Evolutionary conservation across 2,797 vertebrate species (phyloP), one percentile per base, ranked within the genome.

Genomic region (Otolemur crassicaudatus): DNA sequence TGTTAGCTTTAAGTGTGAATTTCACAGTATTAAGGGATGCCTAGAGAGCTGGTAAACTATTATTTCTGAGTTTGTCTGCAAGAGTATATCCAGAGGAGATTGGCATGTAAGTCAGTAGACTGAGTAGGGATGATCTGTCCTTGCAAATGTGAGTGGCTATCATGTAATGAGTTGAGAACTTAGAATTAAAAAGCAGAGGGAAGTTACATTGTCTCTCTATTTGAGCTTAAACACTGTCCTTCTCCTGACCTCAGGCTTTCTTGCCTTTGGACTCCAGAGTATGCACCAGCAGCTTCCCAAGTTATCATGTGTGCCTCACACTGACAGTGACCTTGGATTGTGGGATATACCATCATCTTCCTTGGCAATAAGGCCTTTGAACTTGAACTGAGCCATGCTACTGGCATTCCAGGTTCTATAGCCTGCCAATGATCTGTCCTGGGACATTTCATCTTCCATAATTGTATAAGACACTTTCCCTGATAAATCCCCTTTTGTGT

Each of bases 201-300:
- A 82, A 76, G 10, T 29, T n/a, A 14, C 77, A 58, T 43, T 73
- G 10, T 65, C 9, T 81, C 7, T 65, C n/a, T 37, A 40, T 70
- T 10, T 2, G 12, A 77, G 14, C n/a, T 69, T 22, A 23, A 4
- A 77, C 11, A 63, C 7, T 34, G 12, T 67, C 56, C 13, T 79
- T 29, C 4, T 69, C 10, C 46, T 37, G 53, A 46, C 19, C 40
- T 58, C 40, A 49, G 17, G 31, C 16, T 43, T 9, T 76, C 27
- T 49, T 29, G 14, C 22, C 34, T 23, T 85, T 60, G 20, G 25
- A 19, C 19, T 69, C 46, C 23, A 40, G 7, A 40, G 49, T 8
- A 87, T 73, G 23, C 4, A 61, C 22, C 7, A 87, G 10, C 4
- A 20, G 0, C 6, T 3, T 0, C 9, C 3, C 19, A 81, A 3